Evolutionary conservation across 2,888 invertebrate genomes (phyloP).

Genomic region (Thymelicus lineola): DNA sequence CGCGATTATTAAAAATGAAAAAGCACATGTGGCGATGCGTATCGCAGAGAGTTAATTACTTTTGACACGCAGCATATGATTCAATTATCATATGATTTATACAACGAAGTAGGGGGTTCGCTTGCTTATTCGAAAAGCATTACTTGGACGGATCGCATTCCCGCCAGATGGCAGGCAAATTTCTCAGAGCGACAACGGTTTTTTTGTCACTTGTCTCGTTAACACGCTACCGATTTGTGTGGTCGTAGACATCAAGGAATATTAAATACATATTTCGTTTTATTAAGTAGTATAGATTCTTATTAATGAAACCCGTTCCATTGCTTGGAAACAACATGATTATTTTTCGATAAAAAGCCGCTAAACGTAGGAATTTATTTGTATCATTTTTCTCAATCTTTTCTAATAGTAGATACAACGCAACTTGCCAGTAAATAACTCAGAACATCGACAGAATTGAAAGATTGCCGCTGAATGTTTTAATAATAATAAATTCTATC

Average conservation of each 20-base stretch:
- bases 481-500: conserved; percentile 66
- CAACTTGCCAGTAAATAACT: conserved; percentile 5
- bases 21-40: conserved; percentile 83
- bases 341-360: too few species aligned
- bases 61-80: conserved; percentile 85
- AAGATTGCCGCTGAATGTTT: conserved; percentile 40
- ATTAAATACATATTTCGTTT: too few species aligned
- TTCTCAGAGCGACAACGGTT: conserved; percentile 63
- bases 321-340: too few species aligned
- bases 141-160: conserved; percentile 70
- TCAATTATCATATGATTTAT: conserved; percentile 85
- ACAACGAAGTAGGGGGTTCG: conserved; percentile 61
- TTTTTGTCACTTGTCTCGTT: conserved; percentile 58
- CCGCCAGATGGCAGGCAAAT: conserved; percentile 74
- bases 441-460: conserved; percentile 10
- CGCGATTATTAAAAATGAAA: conserved; percentile 83
- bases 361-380: too few species aligned
- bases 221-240: conserved; percentile 73
- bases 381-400: too few species aligned
- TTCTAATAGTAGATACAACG: not conserved
- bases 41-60: conserved; percentile 84
- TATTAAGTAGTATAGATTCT: too few species aligned
- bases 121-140: conserved; percentile 72
- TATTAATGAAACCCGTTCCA: too few species aligned
- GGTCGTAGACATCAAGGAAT: conserved; percentile 48